Percentiles rank a stretch among this genome's conserved stretches.
Conservation (phyloP, 2,113 vertebrate species). For the Salvelinus alpinus region DNA sequence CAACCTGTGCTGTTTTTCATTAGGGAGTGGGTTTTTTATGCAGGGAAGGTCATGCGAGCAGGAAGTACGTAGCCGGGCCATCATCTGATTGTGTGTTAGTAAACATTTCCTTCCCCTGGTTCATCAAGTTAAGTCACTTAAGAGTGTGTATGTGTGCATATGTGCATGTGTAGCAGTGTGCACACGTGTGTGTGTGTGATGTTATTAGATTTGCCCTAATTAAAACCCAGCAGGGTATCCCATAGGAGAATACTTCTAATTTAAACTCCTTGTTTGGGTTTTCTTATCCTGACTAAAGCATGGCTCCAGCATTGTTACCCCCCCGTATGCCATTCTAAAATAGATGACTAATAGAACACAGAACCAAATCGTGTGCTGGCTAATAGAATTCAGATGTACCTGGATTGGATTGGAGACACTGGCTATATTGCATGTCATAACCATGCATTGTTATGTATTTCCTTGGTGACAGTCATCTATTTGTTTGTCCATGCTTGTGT, state of each 20-base stretch:
- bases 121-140: constrained; percentile 30
- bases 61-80: constrained; percentile 53
- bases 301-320: not conserved
- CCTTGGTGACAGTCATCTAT: constrained; percentile 9
- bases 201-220: constrained; percentile 29
- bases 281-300: constrained; percentile 23
- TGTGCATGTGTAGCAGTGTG: not conserved
- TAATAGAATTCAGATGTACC: not conserved
- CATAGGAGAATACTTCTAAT: constrained; percentile 4
- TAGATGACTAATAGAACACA: no score
- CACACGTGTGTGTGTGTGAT: constrained; percentile 6
- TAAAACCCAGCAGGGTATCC: constrained; percentile 21
- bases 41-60: constrained; percentile 43
- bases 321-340: no score
- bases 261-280: constrained; percentile 12
- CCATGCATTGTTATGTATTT: not conserved
- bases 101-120: constrained; percentile 64
- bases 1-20: constrained; percentile 7
- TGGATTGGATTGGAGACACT: not conserved
- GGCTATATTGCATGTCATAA: not conserved
- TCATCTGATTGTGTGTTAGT: constrained; percentile 65
- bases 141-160: not conserved
- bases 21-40: not conserved
- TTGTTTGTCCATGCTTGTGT: constrained; percentile 11
- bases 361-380: no score